phyloP scores from a whole-genome alignment of 2,888 invertebrate genomes.

The Drosophila ezoana region DNA sequence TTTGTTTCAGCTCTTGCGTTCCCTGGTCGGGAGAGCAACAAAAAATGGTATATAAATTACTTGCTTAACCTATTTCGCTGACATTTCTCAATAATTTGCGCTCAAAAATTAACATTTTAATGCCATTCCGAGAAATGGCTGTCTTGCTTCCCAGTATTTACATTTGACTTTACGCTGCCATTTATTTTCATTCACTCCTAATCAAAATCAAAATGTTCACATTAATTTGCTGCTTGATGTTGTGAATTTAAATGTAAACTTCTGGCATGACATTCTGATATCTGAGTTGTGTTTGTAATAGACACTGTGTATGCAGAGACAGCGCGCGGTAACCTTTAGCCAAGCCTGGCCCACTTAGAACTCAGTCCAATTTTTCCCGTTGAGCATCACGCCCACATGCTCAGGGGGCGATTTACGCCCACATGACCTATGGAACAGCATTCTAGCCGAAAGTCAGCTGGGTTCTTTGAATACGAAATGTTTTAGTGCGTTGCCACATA shows the following conservation, averaged over 20 bases:
- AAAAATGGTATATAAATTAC: constrained; percentile 5
- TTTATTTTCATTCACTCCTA: constrained; percentile 58
- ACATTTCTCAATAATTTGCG: constrained; percentile 10
- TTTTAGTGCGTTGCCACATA: constrained; percentile 24
- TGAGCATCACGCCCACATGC: constrained; percentile 49
- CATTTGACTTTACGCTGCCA: constrained; percentile 24
- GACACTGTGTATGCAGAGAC: constrained; percentile 13
- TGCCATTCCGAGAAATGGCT: constrained; percentile 23
- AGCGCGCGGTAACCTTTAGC: constrained; percentile 24
- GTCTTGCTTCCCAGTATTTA: constrained; percentile 19
- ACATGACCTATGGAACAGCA: constrained; percentile 35
- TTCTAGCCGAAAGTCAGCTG: constrained; percentile 33
- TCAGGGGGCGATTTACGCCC: constrained; percentile 33
- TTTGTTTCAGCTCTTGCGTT: background rate
- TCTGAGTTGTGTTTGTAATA: constrained; percentile 12
- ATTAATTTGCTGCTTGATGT: constrained; percentile 53
- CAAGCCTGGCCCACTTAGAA: constrained; percentile 8
- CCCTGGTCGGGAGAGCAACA: background rate
- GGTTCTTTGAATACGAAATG: constrained; percentile 65
- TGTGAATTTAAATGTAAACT: constrained; percentile 50
- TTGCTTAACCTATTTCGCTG: background rate
- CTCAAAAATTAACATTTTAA: constrained; percentile 40
- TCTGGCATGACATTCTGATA: constrained; percentile 35
- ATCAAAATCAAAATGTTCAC: constrained; percentile 60
- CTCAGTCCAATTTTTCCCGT: constrained; percentile 37